Evolutionary conservation across 1,140 invertebrate genomes (phyloP).

Genomic region (Apis florea): DNA sequence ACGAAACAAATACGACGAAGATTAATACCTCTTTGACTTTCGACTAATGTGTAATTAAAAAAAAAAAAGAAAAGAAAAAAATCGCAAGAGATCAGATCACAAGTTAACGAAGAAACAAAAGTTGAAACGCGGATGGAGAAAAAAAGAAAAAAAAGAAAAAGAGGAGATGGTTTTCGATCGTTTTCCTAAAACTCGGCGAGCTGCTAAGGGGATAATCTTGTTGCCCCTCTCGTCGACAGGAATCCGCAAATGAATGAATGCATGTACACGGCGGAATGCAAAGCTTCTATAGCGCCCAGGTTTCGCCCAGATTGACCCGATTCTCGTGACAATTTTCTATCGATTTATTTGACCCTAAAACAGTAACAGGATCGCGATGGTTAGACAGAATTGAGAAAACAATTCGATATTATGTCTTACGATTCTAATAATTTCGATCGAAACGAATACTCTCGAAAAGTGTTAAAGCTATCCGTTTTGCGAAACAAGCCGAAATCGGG

Average conservation of each 20-base stretch:
- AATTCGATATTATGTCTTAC: background rate
- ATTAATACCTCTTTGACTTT: too few species aligned
- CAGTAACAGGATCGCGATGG: background rate
- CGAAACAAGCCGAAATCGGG: background rate
- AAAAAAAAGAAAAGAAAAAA: too few species aligned
- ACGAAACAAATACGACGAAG: too few species aligned
- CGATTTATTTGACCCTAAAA: conserved; percentile 44
- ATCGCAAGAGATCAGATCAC: too few species aligned
- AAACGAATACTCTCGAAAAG: background rate
- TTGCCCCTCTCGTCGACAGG: background rate
- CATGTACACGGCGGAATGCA: conserved; percentile 53
- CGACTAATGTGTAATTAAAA: too few species aligned
- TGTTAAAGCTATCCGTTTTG: background rate
- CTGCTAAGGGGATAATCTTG: too few species aligned
- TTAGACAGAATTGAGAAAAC: background rate
- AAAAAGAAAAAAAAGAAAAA: too few species aligned
- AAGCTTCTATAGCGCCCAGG: conserved; percentile 3
- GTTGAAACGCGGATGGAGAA: too few species aligned
- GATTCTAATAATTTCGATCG: too few species aligned
- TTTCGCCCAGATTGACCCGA: conserved; percentile 32
- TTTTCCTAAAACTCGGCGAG: too few species aligned
- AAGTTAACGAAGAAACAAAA: background rate
- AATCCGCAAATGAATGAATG: conserved; percentile 43
- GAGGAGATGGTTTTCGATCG: too few species aligned
- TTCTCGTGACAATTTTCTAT: conserved; percentile 52